Percentiles rank a stretch among this genome's conserved stretches.
These are phyloP conservation scores for Aldrovandia affinis DNA, from an alignment of 2,797 vertebrate genomes.

Conservation along the genomic window DNA sequence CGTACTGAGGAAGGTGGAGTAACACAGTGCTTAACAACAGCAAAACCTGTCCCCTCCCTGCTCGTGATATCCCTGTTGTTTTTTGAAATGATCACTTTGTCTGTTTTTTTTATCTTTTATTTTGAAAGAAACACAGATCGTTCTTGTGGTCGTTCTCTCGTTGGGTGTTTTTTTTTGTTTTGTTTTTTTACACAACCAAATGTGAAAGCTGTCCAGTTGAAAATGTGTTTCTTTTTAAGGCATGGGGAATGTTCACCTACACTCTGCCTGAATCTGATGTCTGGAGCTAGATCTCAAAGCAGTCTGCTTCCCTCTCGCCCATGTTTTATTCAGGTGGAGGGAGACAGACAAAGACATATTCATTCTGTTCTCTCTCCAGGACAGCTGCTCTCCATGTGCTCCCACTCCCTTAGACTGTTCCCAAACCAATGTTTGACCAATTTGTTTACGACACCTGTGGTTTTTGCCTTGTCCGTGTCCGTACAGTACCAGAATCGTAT, in stretches of 20 bases:
- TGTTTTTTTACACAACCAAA: constrained; percentile 38
- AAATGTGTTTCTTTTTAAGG: constrained; percentile 49
- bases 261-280: constrained; percentile 4
- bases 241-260: constrained; percentile 56
- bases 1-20: constrained; percentile 23
- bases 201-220: constrained; percentile 42
- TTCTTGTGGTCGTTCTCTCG: constrained; percentile 41
- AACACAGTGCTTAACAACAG: constrained; percentile 23
- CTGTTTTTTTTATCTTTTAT: constrained; percentile 28
- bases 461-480: background rate
- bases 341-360: background rate
- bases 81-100: constrained; percentile 28
- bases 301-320: background rate
- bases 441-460: background rate
- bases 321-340: background rate
- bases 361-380: constrained; percentile 30
- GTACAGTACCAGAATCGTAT: background rate
- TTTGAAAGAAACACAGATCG: constrained; percentile 37
- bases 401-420: background rate
- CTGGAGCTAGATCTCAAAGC: background rate
- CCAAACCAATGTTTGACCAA: background rate
- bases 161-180: too few species aligned
- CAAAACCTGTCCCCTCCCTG: constrained; percentile 15
- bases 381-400: background rate
- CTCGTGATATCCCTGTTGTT: constrained; percentile 17